Base-by-base conservation (phyloP, 2,888 invertebrate species). In the Drosophila macrospina region DNA sequence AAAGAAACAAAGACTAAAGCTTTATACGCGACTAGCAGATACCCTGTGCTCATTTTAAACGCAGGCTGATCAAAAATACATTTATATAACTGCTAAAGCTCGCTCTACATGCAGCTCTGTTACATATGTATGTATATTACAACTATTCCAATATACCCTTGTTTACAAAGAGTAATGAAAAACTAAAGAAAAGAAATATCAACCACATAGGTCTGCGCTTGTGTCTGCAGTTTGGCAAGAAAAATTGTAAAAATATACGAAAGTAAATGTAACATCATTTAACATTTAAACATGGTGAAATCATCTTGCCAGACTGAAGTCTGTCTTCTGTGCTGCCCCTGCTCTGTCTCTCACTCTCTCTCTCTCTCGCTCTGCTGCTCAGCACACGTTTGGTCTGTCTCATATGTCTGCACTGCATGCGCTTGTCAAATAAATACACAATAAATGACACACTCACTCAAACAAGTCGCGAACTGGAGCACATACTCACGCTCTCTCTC, bases 371-470 rank as follows among this genome's bases (percentile, higher is more conserved):
- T 7, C 32, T 44, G 30, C 45, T 13, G 54, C 42, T 24, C 41
- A 36, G 24, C 76, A 57, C 68, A 74, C 70, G 74, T 71, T 20
- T 1, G 47, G 36, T 34, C 56, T 51, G 60, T 50, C 70, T 44
- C 75, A 62, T 48, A 61, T 71, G 67, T 71, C 75, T 63, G 71
- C 71, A 42, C 65, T 74, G 74, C 74, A 70, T 75, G 69, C 65
- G 71, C 73, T 75, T 81, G 82, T 80, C 82, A 82, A 82, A 80
- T 74, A 82, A 81, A 81, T 78, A 82, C 75, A 80, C 81, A 82
- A 82, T 82, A 81, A 80, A 82, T 80, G 82, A 81, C 82, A 81
- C 75, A 72, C 75, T 75, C 79, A 67, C 64, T 70, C 77, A 77
- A 72, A 75, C 63, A 69, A 69, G 64, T 66, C 50, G 65, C 70